Base-by-base conservation (phyloP, 2,888 invertebrate genomes). In the Diachrysia chrysitis region DNA sequence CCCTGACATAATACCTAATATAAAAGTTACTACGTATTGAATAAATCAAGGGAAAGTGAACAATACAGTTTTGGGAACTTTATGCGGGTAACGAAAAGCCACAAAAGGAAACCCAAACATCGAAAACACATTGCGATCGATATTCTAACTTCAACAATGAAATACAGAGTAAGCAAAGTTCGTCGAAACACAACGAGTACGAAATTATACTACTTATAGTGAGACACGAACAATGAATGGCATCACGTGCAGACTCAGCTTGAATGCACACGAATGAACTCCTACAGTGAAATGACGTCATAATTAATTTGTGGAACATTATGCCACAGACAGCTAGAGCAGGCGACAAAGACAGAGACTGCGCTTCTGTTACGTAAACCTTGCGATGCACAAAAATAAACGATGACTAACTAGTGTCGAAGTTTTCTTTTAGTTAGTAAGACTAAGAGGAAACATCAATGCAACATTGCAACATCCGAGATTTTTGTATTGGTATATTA, bases 161-260 rank as follows among this genome's bases (percentile, higher is more conserved):
- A n/a, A 19, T 29, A 51, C 63, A 23, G n/a, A 56, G 55, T 65
- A 42, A 51, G 48, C 51, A 62, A 66, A 63, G 53, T 65, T 59
- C 19, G 19, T 19, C 55, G 17, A 70, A 53, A 2, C 19, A 16
- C 19, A 53, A 35, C 17, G 42, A 75, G 56, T 59, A 64, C 32
- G 16, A 60, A 64, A 57, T 60, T 51, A 32, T 71, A n/a, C n/a
- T n/a, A n/a, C n/a, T n/a, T n/a, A 62, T 65, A 55, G 58, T 55
- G 53, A 65, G 56, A 42, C 64, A 54, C 51, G 53, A 66, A 64
- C 9, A 53, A 69, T 68, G 61, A 72, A 73, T 72, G 59, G 32
- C 6, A 63, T 71, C 51, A 66, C 64, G 42, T 65, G 66, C 54
- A 65, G 64, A 23, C 21, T 29, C 9, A 17, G 21, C 51, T 37